phyloP scores from a whole-genome alignment of 1,140 invertebrate species.

The Drosophila willistoni region DNA sequence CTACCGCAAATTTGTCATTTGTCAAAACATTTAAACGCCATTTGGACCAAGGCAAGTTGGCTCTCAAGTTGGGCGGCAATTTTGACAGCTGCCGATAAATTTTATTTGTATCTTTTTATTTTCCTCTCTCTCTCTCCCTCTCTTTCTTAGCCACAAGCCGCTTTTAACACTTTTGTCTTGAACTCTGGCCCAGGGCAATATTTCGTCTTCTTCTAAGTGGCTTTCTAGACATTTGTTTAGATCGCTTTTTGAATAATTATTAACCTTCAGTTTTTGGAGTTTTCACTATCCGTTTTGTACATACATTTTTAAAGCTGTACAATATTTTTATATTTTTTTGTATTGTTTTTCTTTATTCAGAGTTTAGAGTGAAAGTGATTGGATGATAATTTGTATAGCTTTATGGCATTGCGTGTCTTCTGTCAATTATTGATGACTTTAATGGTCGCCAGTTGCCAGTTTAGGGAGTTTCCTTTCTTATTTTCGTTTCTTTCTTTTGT shows the following conservation, averaged over 20 bases:
- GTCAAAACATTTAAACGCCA: slow-evolving; percentile 81
- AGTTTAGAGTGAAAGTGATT: slow-evolving; percentile 44
- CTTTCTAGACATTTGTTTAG: slow-evolving; percentile 48
- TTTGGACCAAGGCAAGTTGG: slow-evolving; percentile 57
- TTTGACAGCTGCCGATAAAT: slow-evolving; percentile 79
- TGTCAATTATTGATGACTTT: slow-evolving; percentile 40
- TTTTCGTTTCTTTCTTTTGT: background rate
- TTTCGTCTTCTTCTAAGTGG: slow-evolving; percentile 42
- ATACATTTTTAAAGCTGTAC: too few species aligned
- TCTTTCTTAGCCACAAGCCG: slow-evolving; percentile 13
- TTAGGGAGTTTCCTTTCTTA: background rate
- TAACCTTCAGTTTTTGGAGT: slow-evolving; percentile 2
- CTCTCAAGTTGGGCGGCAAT: slow-evolving; percentile 39
- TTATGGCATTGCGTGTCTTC: slow-evolving; percentile 33
- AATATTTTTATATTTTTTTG: too few species aligned
- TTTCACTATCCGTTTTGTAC: slow-evolving; percentile 19
- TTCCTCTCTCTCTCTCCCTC: background rate
- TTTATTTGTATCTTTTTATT: slow-evolving; percentile 41
- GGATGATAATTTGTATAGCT: slow-evolving; percentile 12
- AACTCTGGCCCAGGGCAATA: slow-evolving; percentile 45
- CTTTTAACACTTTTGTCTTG: slow-evolving; percentile 68
- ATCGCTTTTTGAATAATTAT: slow-evolving; percentile 56
- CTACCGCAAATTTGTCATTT: slow-evolving; percentile 81
- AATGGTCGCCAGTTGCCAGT: slow-evolving; percentile 2
- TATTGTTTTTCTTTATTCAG: too few species aligned